Base-by-base conservation (phyloP, 2,797 vertebrate species). In the Cetoscarus ocellatus region DNA sequence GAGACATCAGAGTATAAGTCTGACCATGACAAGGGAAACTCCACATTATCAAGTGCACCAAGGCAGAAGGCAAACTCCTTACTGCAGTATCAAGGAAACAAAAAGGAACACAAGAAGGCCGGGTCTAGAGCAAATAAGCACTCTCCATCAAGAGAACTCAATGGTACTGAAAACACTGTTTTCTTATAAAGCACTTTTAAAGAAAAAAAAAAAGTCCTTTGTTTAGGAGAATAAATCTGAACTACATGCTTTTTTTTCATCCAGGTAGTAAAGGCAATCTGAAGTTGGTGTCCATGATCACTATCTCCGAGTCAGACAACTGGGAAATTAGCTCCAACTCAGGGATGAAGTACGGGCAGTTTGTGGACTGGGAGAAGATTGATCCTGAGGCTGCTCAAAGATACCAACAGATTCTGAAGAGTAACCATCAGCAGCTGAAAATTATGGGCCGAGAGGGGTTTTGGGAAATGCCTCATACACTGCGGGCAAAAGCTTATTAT, bases 351-450 rank as follows among this genome's bases (percentile, higher is more conserved):
- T 92, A 94, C 0, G 94, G 95, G 1, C 93, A 94, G 74, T 97
- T 96, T 55, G 96, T 96, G 77, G 95, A 97, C 61, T 96, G 95
- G 95, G 95, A 95, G 84, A 95, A 90, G 74, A 95, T 96, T 18
- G 92, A 92, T 63, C 91, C 92, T 0, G 77, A 92, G 67, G 78
- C 86, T 0, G 87, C 87, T 2, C 3, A 17, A 1, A 71, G 81
- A 19, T 92, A 93, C 40, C 77, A 35, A 61, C 86, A 91, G 67
- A 84, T 95, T 27, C 83, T 96, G 48, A 64, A 67, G 49, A 90
- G 93, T 15, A 73, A 90, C 18, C 85, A 70, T 0, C 91, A 93
- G 51, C 89, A 94, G 76, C 86, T 96, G 73, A 97, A 97, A 82
- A 77, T 77, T 10, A 94, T 96, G 94, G 95, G 91, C 8, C 90